Conservation (phyloP, 2,797 vertebrate species). For the Alauda arvensis region DNA sequence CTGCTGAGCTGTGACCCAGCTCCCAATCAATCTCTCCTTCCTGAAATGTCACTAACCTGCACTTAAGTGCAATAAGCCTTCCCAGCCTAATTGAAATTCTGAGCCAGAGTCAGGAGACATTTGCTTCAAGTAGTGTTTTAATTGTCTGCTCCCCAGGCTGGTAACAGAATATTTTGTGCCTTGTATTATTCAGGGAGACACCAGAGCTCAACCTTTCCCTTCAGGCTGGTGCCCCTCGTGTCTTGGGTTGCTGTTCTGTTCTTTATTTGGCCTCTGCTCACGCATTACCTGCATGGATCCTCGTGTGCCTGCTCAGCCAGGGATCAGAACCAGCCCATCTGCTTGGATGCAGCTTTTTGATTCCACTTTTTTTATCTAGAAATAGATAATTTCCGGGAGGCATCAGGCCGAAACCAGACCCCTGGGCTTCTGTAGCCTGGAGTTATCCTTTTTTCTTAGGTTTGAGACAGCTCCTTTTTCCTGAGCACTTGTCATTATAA, state of each 20-base stretch:
- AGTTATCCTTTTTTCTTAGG: not conserved
- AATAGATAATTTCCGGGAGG: not conserved
- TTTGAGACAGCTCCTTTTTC: not conserved
- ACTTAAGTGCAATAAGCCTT: conserved; percentile 58
- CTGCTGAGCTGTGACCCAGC: conserved; percentile 44
- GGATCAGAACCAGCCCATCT: not conserved
- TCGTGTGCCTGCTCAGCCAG: not conserved
- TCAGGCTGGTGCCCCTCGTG: conserved; percentile 12
- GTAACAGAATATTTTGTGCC: conserved; percentile 52
- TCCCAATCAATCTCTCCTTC: conserved; percentile 55
- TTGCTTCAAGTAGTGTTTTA: conserved; percentile 67
- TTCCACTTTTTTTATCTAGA: not conserved
- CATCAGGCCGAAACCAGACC: not conserved
- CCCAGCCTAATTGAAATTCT: conserved; percentile 61
- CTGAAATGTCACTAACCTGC: conserved; percentile 61
- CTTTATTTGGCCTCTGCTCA: conserved; percentile 32
- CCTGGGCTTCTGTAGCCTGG: not conserved
- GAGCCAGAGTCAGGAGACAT: conserved; percentile 58
- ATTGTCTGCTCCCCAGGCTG: conserved; percentile 65
- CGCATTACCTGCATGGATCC: not conserved
- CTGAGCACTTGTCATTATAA: not conserved
- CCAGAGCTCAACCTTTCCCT: conserved; percentile 47
- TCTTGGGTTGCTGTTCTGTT: not conserved
- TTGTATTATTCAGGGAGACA: conserved; percentile 58
- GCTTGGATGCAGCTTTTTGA: not conserved